Evolutionary conservation across 2,797 vertebrate genomes (phyloP).

Genomic region (Gobio occitaniae): DNA sequence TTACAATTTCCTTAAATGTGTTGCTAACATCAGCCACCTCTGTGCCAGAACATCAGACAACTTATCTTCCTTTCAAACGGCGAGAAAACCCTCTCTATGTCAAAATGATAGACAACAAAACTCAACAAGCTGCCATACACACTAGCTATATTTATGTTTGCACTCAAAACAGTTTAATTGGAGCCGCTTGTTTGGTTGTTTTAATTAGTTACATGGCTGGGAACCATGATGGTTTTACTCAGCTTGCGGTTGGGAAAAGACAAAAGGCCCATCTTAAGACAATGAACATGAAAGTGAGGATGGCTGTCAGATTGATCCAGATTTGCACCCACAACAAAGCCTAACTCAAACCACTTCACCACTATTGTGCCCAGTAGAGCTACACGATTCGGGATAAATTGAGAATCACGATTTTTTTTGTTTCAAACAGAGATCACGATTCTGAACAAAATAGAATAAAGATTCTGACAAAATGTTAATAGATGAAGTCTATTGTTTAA

Average conservation of each 20-base stretch:
- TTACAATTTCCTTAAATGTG: slow-evolving; percentile 48
- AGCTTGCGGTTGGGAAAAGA: slow-evolving; percentile 64
- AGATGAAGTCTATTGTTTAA: not conserved
- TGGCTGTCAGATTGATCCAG: slow-evolving; percentile 41
- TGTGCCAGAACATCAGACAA: slow-evolving; percentile 67
- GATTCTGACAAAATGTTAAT: not conserved
- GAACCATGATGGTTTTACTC: slow-evolving; percentile 68
- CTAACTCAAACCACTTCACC: slow-evolving; percentile 51
- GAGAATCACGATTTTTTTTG: not conserved
- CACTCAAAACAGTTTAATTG: slow-evolving; percentile 64
- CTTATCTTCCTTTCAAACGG: slow-evolving; percentile 65
- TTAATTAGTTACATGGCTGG: slow-evolving; percentile 63
- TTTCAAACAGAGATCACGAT: not conserved
- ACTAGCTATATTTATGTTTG: slow-evolving; percentile 65
- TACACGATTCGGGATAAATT: not conserved
- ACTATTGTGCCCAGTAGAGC: slow-evolving; percentile 15
- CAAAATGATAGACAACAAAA: slow-evolving; percentile 67
- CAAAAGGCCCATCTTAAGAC: slow-evolving; percentile 54
- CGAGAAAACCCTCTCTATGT: slow-evolving; percentile 66
- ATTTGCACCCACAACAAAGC: slow-evolving; percentile 63
- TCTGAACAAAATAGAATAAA: not conserved
- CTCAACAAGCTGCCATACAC: slow-evolving; percentile 69
- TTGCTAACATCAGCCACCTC: slow-evolving; percentile 68
- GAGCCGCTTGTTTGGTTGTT: slow-evolving; percentile 71
- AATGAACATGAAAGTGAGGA: slow-evolving; percentile 47